phyloP scores from a whole-genome alignment of 2,797 vertebrate genomes.

The Rhinella marina region DNA sequence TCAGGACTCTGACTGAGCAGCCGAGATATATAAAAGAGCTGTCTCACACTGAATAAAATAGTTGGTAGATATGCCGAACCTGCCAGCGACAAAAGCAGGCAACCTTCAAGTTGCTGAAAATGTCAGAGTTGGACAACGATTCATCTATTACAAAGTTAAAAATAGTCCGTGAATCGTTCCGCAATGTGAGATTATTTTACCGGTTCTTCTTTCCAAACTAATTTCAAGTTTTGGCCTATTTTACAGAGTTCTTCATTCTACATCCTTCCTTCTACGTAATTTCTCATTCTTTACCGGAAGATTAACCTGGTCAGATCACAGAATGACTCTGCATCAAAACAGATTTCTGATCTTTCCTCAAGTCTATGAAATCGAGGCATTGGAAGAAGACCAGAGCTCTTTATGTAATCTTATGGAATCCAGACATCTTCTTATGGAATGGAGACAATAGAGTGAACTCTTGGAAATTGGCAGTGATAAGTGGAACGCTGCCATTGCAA shows the following conservation, averaged over 20 bases:
- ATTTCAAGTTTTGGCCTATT: not conserved
- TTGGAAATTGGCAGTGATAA: slow-evolving; percentile 10
- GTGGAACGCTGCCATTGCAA: slow-evolving; percentile 11
- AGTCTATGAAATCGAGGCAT: slow-evolving; percentile 21
- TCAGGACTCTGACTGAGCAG: slow-evolving; percentile 75
- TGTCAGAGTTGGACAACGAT: slow-evolving; percentile 24
- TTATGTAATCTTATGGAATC: slow-evolving; percentile 13
- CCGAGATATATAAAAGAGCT: slow-evolving; percentile 72
- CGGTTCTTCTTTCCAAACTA: not conserved
- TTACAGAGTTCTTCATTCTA: not conserved
- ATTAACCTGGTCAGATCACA: not conserved
- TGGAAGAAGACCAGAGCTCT: slow-evolving; percentile 13
- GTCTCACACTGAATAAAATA: slow-evolving; percentile 71
- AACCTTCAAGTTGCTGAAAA: slow-evolving; percentile 29
- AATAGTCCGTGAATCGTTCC: not conserved
- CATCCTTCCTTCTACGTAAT: not conserved
- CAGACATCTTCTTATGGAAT: slow-evolving; percentile 14
- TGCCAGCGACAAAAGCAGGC: slow-evolving; percentile 17
- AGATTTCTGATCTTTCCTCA: slow-evolving; percentile 9
- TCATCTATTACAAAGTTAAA: slow-evolving; percentile 15
- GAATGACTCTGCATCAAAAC: not conserved
- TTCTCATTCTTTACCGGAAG: not conserved
- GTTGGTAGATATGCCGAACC: slow-evolving; percentile 54
- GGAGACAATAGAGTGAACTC: not conserved
- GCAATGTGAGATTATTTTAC: slow-evolving; percentile 16